Conservation (phyloP, 2,888 invertebrate genomes). For the Rotaria magnacalcarata region DNA sequence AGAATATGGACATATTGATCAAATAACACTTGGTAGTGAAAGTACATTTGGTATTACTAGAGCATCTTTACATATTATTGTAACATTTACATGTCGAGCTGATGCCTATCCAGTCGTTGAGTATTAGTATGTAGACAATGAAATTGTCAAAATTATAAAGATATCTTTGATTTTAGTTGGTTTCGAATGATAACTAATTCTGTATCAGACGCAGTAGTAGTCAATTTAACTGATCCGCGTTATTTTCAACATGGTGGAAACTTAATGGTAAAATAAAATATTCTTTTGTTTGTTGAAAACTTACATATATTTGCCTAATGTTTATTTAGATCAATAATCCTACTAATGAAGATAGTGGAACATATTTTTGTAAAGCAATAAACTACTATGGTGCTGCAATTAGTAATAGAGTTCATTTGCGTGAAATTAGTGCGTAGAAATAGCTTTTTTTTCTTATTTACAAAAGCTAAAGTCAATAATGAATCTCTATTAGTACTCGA, state of each 20-base stretch:
- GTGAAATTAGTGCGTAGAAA: conserved; percentile 36
- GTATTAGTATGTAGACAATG: conserved; percentile 26
- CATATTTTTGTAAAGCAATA: conserved; percentile 44
- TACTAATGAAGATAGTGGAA: conserved; percentile 38
- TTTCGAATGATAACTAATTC: neutral
- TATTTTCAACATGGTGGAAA: conserved; percentile 46
- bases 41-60: conserved; percentile 41
- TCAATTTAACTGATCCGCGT: conserved; percentile 44
- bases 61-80: conserved; percentile 23
- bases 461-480: neutral
- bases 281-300: neutral
- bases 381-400: conserved; percentile 42
- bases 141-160: neutral
- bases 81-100: conserved; percentile 41
- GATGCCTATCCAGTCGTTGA: conserved; percentile 44
- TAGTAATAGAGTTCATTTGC: conserved; percentile 41
- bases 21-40: conserved; percentile 40
- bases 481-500: neutral
- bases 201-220: neutral
- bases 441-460: neutral
- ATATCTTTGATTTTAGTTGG: neutral
- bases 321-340: conserved; percentile 31
- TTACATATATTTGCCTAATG: neutral
- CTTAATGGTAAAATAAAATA: neutral
- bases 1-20: conserved; percentile 43